phyloP scores from a whole-genome alignment of 1,140 invertebrate genomes.

The Cyrtorhinus lividipennis region DNA sequence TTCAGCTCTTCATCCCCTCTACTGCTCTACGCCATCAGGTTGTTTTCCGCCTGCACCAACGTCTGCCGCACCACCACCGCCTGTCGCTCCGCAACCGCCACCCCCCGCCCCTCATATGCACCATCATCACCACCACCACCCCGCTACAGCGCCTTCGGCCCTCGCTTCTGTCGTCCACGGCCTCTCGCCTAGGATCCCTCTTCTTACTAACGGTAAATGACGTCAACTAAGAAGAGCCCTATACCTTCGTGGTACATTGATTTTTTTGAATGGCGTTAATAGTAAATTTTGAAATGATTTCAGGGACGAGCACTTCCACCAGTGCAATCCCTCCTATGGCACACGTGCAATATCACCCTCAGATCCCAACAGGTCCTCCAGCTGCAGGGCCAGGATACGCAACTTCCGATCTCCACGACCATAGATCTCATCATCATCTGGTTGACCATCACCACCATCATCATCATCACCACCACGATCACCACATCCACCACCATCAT shows the following conservation, averaged over 20 bases:
- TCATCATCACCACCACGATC: conserved; percentile 29
- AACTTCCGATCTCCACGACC: conserved; percentile 10
- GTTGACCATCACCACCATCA: conserved; percentile 25
- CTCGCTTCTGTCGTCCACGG: not conserved
- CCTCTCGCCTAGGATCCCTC: not conserved
- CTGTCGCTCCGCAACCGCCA: conserved; percentile 27
- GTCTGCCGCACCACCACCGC: conserved; percentile 31
- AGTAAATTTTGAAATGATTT: too few relatives aligned
- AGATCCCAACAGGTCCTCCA: not conserved
- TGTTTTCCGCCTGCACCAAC: conserved; percentile 18
- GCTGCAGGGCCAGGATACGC: conserved; percentile 7
- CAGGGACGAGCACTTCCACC: not conserved
- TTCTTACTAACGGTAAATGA: not conserved
- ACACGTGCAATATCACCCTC: conserved; percentile 12
- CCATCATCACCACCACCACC: conserved; percentile 5
- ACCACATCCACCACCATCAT: conserved; percentile 37
- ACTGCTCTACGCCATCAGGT: not conserved
- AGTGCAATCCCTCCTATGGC: not conserved
- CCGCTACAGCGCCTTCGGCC: not conserved
- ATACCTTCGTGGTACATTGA: too few relatives aligned
- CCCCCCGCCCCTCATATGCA: conserved; percentile 28
- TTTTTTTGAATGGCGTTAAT: too few relatives aligned
- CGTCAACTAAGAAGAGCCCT: too few relatives aligned
- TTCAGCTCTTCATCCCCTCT: not conserved
- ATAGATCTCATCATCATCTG: not conserved